phyloP scores from a whole-genome alignment of 2,797 vertebrate genomes.

The Sus cebifrons region DNA sequence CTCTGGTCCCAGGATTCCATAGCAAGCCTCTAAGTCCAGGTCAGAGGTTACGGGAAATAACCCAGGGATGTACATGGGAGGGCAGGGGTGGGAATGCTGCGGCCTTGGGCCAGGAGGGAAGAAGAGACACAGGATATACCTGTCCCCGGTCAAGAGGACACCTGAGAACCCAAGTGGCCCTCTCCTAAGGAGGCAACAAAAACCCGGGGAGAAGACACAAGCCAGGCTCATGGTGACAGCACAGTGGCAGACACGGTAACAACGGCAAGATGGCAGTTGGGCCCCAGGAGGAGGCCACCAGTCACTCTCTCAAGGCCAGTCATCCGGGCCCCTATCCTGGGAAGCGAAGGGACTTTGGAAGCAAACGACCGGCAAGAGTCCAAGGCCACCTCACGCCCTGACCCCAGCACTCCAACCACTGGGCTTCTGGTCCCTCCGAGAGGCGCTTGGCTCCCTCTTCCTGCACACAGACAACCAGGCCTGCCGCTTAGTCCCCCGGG shows the following conservation, averaged over 20 bases:
- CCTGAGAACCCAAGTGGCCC: neutral
- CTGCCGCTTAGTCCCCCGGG: neutral
- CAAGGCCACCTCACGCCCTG: neutral
- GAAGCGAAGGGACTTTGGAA: neutral
- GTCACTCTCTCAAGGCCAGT: neutral
- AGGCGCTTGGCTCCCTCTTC: neutral
- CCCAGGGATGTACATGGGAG: neutral
- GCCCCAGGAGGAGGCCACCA: neutral
- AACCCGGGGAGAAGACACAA: neutral
- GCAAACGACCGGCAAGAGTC: neutral
- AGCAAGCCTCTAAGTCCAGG: constrained; percentile 74
- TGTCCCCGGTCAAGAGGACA: neutral
- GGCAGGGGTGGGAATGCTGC: neutral
- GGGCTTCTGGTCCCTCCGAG: neutral
- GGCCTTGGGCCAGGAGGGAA: neutral
- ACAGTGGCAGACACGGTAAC: neutral
- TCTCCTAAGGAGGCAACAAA: neutral
- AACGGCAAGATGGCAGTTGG: neutral
- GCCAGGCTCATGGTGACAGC: neutral
- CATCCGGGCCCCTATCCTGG: neutral
- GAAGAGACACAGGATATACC: neutral
- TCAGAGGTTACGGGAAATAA: constrained; percentile 83
- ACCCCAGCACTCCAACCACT: neutral
- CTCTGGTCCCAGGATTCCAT: constrained; percentile 78
- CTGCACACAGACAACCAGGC: neutral